Percentiles rank a stretch among this genome's conserved stretches.
Conservation (phyloP, 2,797 vertebrate genomes). For the Tangara arthus region DNA sequence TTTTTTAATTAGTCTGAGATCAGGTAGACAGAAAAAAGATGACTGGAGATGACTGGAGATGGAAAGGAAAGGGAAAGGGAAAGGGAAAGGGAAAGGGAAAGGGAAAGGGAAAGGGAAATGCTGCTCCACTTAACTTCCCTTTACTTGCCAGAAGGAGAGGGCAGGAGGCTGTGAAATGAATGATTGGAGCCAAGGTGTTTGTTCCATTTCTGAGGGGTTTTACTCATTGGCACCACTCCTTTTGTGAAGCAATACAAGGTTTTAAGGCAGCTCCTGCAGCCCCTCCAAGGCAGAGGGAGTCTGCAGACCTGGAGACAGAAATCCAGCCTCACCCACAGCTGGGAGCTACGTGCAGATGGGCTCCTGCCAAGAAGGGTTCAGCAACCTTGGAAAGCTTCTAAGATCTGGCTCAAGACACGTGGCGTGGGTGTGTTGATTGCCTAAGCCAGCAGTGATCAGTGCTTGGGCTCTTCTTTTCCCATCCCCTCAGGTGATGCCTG, state of each 20-base stretch:
- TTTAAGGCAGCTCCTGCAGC: neutral
- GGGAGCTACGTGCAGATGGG: neutral
- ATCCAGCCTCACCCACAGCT: neutral
- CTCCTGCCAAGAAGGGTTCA: neutral
- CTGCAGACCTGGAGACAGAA: neutral
- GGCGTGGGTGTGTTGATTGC: neutral
- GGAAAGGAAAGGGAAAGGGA: too few species aligned
- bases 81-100: too few species aligned
- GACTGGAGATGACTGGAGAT: too few species aligned
- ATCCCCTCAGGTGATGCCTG: neutral
- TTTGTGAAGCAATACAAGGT: neutral
- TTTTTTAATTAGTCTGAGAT: slow-evolving; percentile 1
- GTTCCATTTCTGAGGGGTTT: neutral
- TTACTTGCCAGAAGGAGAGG: neutral
- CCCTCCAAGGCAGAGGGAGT: neutral
- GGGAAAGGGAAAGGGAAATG: too few species aligned
- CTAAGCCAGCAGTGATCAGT: neutral
- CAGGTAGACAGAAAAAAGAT: neutral
- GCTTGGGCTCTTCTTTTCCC: neutral
- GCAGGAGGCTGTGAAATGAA: neutral
- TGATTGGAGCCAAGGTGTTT: neutral
- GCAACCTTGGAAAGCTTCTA: neutral
- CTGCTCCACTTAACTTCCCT: neutral
- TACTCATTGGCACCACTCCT: neutral
- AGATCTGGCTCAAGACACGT: rapidly evolving